Evolutionary conservation across 2,888 invertebrate species (phyloP).

Genomic region (Clepsis dumicolana): DNA sequence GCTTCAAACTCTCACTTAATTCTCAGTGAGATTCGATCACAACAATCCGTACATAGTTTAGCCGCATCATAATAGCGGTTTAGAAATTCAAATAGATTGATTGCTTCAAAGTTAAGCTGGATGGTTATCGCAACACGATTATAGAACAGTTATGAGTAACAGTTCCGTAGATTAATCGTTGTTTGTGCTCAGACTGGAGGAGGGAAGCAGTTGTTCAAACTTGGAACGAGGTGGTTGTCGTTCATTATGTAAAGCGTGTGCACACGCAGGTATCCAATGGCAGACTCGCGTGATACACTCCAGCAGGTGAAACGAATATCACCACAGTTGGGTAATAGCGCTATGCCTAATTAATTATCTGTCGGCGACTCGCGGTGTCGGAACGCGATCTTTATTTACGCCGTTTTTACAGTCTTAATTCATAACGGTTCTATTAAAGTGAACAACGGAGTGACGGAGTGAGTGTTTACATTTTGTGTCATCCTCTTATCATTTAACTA

Average conservation of each 20-base stretch:
- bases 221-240: slow-evolving; percentile 35
- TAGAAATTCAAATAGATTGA: slow-evolving; percentile 33
- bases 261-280: slow-evolving; percentile 50
- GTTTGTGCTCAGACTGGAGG: slow-evolving; percentile 31
- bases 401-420: not conserved
- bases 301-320: slow-evolving; percentile 42
- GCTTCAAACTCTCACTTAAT: slow-evolving; percentile 36
- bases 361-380: slow-evolving; percentile 1
- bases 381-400: slow-evolving; percentile 27
- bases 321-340: slow-evolving; percentile 42
- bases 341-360: slow-evolving; percentile 35
- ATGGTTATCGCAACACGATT: slow-evolving; percentile 37
- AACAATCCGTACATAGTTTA: slow-evolving; percentile 29
- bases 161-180: slow-evolving; percentile 28
- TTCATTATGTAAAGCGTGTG: slow-evolving; percentile 58
- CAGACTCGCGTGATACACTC: slow-evolving; percentile 57
- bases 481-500: not conserved
- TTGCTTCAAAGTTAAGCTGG: slow-evolving; percentile 27
- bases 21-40: slow-evolving; percentile 19
- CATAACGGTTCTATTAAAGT: slow-evolving; percentile 10
- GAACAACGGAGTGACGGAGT: not conserved
- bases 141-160: slow-evolving; percentile 36
- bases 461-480: not conserved
- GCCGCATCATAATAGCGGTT: slow-evolving; percentile 24
- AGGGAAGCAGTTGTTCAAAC: slow-evolving; percentile 65